These are phyloP conservation scores for Rotaria magnacalcarata DNA, from an alignment of 2,888 invertebrate genomes.

Conservation along the genomic window DNA sequence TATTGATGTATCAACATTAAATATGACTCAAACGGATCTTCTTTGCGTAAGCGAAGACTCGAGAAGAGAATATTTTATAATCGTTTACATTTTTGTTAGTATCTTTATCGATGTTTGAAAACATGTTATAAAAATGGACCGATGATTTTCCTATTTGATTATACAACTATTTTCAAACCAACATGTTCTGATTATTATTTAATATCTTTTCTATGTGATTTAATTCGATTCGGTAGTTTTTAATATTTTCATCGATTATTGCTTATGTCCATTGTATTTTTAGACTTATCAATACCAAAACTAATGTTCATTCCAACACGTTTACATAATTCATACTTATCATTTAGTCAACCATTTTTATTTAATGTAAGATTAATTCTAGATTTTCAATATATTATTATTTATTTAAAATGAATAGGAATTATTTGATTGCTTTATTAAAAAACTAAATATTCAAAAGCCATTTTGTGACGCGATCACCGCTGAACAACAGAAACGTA, in stretches of 20 bases:
- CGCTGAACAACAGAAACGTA: neutral
- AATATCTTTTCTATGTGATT: constrained; percentile 12
- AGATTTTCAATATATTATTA: too few relatives aligned
- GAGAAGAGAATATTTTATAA: too few relatives aligned
- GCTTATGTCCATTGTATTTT: neutral
- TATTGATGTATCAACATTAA: neutral
- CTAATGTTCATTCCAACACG: neutral
- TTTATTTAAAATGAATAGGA: neutral
- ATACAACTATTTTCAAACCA: neutral
- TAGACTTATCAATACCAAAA: constrained; percentile 12
- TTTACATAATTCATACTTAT: neutral
- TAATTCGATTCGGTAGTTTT: constrained; percentile 16
- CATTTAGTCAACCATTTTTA: constrained; percentile 34
- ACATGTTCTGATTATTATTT: neutral
- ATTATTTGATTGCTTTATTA: neutral
- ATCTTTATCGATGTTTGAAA: constrained; percentile 24
- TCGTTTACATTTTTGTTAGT: neutral
- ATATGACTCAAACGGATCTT: neutral
- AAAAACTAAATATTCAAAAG: neutral
- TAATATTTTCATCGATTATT: neutral
- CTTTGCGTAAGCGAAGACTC: neutral
- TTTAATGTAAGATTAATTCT: neutral
- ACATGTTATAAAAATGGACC: constrained; percentile 28
- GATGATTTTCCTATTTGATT: neutral
- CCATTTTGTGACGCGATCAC: neutral